Base-by-base conservation (phyloP, 2,888 invertebrate genomes). In the Cheilosia grossa region DNA sequence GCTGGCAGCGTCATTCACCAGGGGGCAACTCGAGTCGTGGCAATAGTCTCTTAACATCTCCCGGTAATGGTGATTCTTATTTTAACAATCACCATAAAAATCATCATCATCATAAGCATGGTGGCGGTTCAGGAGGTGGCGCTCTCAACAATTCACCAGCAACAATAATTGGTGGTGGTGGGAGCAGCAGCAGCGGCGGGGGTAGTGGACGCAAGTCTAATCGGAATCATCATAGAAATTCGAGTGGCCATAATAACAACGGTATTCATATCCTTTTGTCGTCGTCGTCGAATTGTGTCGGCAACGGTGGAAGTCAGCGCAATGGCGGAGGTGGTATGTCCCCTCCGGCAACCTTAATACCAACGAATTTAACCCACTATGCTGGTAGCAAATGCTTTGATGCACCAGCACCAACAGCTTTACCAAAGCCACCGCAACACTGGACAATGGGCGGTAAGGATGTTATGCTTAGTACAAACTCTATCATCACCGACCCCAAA, bases 371-470 rank as follows among this genome's bases (percentile, higher is more conserved):
- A 87, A 91, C 91, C 88, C 91, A 91, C 89, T 93, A 92, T 91
- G 96, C 96, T 87, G 96, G 95, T 90, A 95, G 96, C 90, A 96
- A 96, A 92, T 97, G 96, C 93, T 96, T 96, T 89, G 96, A 96
- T 88, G 95, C 97, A 72, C 97, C 97, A 64, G 94, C 96, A 77
- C 96, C 97, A 54, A 94, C 94, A 88, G 95, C 95, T 87, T 92
- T 97, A 89, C 97, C 97, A 80, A 95, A 95, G 90, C 97, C 97
- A 89, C 97, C 97, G 80, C 94, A 94, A 87, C 96, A 95, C 92
- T 97, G 97, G 97, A 94, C 94, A 91, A 88, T 90, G 17, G 75
- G 86, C 79, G 86, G 82, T 74, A 82, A 86, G 63, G 79, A 83
- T 81, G 85, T 81, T 72, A 85, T 81, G 81, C 72, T 85, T 72